Percentiles rank a stretch among this genome's conserved stretches.
phyloP scores from a whole-genome alignment of 2,113 vertebrate genomes.

The Callionymus lyra region DNA sequence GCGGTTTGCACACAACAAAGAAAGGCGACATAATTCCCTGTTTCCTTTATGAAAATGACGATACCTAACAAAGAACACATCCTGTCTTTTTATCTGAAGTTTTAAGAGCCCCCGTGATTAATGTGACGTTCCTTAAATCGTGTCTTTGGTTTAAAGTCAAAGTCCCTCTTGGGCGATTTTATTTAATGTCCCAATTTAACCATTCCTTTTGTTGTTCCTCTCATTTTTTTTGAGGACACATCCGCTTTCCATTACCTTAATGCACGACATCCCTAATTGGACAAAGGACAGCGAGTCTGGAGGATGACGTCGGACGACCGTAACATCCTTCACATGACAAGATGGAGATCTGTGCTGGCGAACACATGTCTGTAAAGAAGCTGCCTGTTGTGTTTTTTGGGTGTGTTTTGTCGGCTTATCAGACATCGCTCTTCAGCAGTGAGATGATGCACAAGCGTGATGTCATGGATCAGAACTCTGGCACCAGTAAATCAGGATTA shows the following conservation, averaged over 20 bases:
- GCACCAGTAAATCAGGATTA: too few species aligned
- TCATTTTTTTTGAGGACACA: constrained; percentile 31
- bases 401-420: constrained; percentile 26
- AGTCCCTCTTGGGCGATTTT: constrained; percentile 34
- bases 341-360: constrained; percentile 17
- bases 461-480: background rate
- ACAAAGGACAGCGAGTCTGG: constrained; percentile 41
- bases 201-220: constrained; percentile 13
- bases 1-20: constrained; percentile 44
- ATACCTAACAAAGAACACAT: background rate
- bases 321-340: constrained; percentile 34
- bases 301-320: constrained; percentile 49
- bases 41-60: constrained; percentile 14
- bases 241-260: constrained; percentile 50
- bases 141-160: constrained; percentile 5
- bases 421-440: background rate
- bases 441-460: constrained; percentile 32
- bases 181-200: constrained; percentile 45
- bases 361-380: constrained; percentile 30
- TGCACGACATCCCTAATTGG: constrained; percentile 48
- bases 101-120: constrained; percentile 5
- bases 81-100: background rate
- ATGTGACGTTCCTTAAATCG: constrained; percentile 15
- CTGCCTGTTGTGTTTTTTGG: constrained; percentile 23
- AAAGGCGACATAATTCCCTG: constrained; percentile 14